Conservation (phyloP, 2,797 vertebrate species). For the Chelon labrosus region DNA sequence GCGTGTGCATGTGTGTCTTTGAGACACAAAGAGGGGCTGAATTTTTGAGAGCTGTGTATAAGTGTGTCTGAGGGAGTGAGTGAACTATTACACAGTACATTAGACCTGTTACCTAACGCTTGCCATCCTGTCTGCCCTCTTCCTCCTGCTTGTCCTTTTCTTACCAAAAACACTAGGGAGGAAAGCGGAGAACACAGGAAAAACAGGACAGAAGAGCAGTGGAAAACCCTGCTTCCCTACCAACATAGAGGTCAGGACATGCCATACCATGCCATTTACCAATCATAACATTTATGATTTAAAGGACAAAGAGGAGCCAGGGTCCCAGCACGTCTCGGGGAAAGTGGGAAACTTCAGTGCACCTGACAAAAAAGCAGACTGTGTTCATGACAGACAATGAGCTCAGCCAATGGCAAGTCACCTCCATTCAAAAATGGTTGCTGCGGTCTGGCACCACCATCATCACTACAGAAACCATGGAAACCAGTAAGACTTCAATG, state of each 20-base stretch:
- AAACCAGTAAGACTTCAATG: constrained; percentile 59
- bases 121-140: constrained; percentile 58
- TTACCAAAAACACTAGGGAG: constrained; percentile 49
- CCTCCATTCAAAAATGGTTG: constrained; percentile 37
- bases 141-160: constrained; percentile 62
- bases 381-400: constrained; percentile 18
- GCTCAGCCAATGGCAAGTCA: constrained; percentile 18
- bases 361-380: not conserved
- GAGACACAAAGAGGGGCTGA: constrained; percentile 43
- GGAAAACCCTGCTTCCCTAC: constrained; percentile 23
- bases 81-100: constrained; percentile 69
- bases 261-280: constrained; percentile 22
- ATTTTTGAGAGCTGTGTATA: constrained; percentile 36
- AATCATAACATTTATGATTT: constrained; percentile 9
- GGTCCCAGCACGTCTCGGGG: not conserved
- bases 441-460: constrained; percentile 16
- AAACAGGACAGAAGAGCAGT: constrained; percentile 9
- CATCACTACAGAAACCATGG: constrained; percentile 64
- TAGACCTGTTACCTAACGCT: constrained; percentile 68
- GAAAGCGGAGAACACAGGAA: constrained; percentile 39
- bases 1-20: constrained; percentile 27
- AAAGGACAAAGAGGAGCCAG: constrained; percentile 1
- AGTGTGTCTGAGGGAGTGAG: constrained; percentile 56
- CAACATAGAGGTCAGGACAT: constrained; percentile 39
- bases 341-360: not conserved